phyloP scores from a whole-genome alignment of 2,888 invertebrate species.

The Cryptus armator region DNA sequence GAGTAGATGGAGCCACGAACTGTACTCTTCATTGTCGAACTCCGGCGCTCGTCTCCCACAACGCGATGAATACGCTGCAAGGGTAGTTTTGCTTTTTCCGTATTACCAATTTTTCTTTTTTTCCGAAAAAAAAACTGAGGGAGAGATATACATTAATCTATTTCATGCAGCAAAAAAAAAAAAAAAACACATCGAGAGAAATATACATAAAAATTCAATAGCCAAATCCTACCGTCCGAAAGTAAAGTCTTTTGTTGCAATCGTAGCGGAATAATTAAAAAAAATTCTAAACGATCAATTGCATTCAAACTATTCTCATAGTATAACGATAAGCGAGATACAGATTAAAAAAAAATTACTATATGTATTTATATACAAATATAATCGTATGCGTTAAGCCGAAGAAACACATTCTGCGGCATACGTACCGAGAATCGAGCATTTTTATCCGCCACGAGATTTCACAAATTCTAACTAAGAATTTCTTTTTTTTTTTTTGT shows the following conservation, averaged over 20 bases:
- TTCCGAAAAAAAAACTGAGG: background rate
- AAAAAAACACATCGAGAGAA: background rate
- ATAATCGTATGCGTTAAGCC: slow-evolving; percentile 54
- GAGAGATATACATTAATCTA: slow-evolving; percentile 23
- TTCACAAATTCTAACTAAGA: slow-evolving; percentile 67
- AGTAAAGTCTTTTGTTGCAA: background rate
- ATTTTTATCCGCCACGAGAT: slow-evolving; percentile 66
- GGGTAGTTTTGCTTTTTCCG: background rate
- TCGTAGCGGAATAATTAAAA: background rate
- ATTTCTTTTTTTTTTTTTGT: background rate
- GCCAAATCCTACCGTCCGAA: background rate
- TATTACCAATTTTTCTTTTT: background rate
- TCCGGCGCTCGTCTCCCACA: too few relatives aligned
- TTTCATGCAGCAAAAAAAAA: slow-evolving; percentile 19
- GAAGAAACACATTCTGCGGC: slow-evolving; percentile 64
- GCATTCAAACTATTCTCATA: background rate
- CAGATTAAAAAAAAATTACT: background rate
- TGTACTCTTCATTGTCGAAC: slow-evolving; percentile 50
- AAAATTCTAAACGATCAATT: background rate
- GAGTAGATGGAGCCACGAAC: slow-evolving; percentile 75
- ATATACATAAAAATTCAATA: background rate
- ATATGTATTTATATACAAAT: background rate
- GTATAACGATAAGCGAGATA: slow-evolving; percentile 15
- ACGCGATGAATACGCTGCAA: too few relatives aligned
- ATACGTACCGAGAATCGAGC: slow-evolving; percentile 70